These are phyloP conservation scores for Lepidocolaptes lacrymiger DNA, from an alignment of 2,797 vertebrate species.

Conservation along the genomic window DNA sequence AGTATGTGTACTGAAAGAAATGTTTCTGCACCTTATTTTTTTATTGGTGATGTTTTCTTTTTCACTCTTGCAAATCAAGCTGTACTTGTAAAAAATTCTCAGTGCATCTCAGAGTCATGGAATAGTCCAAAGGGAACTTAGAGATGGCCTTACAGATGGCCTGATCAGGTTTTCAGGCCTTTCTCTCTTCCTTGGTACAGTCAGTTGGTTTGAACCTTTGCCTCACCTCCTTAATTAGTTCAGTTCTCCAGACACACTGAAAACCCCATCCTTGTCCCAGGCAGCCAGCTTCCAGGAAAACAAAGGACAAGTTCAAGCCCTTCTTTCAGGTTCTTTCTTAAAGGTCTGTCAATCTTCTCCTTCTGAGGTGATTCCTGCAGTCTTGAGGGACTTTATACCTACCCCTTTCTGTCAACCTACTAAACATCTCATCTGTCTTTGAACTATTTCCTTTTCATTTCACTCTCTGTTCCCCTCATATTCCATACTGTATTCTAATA, in stretches of 20 bases:
- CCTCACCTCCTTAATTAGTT: conserved; percentile 47
- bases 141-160: not conserved
- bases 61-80: not conserved
- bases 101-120: not conserved
- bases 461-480: not conserved
- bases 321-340: conserved; percentile 21
- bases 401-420: not conserved
- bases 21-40: not conserved
- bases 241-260: conserved; percentile 6
- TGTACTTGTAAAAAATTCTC: not conserved
- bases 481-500: not conserved
- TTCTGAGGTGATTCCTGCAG: not conserved
- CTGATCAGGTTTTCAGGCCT: not conserved
- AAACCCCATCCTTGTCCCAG: not conserved
- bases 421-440: conserved; percentile 32
- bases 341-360: conserved; percentile 55
- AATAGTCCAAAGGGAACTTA: not conserved
- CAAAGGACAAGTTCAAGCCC: conserved; percentile 49
- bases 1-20: not conserved
- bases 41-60: not conserved
- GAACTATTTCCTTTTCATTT: conserved; percentile 1
- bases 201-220: not conserved
- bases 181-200: not conserved
- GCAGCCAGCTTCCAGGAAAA: conserved; percentile 30
- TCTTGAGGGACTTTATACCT: conserved; percentile 1